Conservation (phyloP, 2,888 invertebrate genomes). For the Melipona beecheii region DNA sequence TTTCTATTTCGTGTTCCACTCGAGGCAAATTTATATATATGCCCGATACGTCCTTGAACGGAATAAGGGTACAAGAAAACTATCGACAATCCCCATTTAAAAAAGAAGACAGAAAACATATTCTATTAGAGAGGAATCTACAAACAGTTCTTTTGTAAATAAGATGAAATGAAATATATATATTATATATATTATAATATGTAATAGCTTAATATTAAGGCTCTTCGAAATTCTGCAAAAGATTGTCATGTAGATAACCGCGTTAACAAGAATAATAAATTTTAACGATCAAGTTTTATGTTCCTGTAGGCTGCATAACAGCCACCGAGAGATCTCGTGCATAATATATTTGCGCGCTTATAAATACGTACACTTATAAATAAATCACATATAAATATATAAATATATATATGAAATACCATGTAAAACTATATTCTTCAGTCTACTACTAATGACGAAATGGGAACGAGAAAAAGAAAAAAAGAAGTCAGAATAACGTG, state of each 20-base stretch:
- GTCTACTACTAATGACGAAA: conserved; percentile 53
- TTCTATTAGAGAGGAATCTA: conserved; percentile 24
- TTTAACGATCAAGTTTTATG: conserved; percentile 78
- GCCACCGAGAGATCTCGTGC: conserved; percentile 81
- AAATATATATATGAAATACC: conserved; percentile 31
- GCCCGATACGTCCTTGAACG: conserved; percentile 32
- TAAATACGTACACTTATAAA: conserved; percentile 58
- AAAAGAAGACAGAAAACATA: conserved; percentile 22
- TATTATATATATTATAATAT: conserved; percentile 22
- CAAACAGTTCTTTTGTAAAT: conserved; percentile 70
- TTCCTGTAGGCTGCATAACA: conserved; percentile 80
- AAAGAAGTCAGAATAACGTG: neutral
- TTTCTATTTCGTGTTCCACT: conserved; percentile 29
- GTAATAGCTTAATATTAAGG: conserved; percentile 56
- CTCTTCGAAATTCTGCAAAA: conserved; percentile 40
- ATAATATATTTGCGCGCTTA: conserved; percentile 74
- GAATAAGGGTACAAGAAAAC: conserved; percentile 61
- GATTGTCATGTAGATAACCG: conserved; percentile 68
- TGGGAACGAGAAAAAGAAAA: conserved; percentile 13
- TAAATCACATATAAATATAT: conserved; percentile 39
- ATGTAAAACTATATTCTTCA: conserved; percentile 43
- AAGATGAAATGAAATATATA: conserved; percentile 55
- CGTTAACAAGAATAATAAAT: conserved; percentile 64
- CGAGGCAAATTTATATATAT: conserved; percentile 12
- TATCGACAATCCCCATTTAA: conserved; percentile 76